phyloP scores from a whole-genome alignment of 2,113 vertebrate species.

The Anolis sagrei region DNA sequence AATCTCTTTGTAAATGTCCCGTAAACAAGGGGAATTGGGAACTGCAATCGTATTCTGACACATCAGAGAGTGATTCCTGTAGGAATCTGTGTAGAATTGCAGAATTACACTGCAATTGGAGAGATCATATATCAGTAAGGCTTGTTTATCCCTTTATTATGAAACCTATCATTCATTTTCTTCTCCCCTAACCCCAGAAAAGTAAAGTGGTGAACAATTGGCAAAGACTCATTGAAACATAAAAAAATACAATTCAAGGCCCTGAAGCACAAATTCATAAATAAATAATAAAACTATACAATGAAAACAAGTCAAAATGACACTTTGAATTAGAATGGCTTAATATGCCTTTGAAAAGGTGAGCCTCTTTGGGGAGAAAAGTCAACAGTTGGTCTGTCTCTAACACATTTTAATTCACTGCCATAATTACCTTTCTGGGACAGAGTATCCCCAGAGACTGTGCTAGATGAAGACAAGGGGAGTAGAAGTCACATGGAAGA shows the following conservation, averaged over 20 bases:
- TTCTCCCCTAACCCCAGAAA: neutral
- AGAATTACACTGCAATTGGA: neutral
- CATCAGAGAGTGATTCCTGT: too few relatives aligned
- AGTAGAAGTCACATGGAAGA: neutral
- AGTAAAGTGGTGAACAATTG: neutral
- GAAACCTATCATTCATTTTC: neutral
- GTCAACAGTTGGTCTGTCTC: neutral
- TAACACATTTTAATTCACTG: neutral
- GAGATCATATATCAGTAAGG: neutral
- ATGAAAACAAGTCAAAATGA: neutral
- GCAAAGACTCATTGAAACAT: neutral
- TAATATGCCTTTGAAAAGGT: neutral
- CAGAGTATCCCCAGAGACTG: neutral
- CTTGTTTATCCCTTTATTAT: neutral
- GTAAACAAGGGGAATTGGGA: neutral
- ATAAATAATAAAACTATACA: neutral
- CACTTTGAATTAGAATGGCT: neutral
- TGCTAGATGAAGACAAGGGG: neutral
- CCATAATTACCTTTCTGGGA: neutral
- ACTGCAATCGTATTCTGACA: neutral
- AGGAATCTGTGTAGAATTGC: neutral
- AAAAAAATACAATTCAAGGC: neutral
- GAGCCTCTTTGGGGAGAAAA: neutral
- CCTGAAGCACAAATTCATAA: neutral
- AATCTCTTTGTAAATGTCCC: neutral